Evolutionary conservation across 2,113 vertebrate species (phyloP).

Genomic region (Benitochromis conjunctus): DNA sequence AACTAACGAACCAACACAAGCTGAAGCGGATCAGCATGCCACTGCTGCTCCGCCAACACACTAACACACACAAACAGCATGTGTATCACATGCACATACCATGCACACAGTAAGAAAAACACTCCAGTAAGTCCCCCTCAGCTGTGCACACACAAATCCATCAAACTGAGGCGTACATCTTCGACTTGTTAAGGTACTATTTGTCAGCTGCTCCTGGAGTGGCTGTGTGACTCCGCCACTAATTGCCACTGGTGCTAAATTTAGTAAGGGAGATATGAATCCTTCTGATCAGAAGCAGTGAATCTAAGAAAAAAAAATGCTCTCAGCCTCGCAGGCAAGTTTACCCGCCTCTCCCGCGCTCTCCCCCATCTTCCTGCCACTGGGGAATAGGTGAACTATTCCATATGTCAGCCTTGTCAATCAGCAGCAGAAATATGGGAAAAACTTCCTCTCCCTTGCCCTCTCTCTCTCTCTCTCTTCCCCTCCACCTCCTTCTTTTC

Average conservation of each 20-base stretch:
- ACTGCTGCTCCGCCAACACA: neutral
- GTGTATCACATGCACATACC: constrained; percentile 1
- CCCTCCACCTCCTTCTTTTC: neutral
- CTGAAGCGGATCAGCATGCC: neutral
- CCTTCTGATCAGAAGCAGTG: constrained; percentile 93
- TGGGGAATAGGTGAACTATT: constrained; percentile 99
- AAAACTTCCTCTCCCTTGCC: constrained; percentile 61
- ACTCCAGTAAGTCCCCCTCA: constrained; percentile 34
- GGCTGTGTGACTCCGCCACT: constrained; percentile 88
- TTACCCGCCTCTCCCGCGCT: constrained; percentile 81
- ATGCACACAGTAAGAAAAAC: constrained; percentile 19
- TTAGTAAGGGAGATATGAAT: constrained; percentile 93
- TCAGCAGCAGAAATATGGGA: constrained; percentile 92
- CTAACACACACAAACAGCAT: neutral
- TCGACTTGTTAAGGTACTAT: constrained; percentile 79
- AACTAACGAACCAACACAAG: neutral
- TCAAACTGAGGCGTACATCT: constrained; percentile 57
- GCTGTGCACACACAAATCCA: constrained; percentile 59
- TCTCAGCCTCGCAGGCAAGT: constrained; percentile 94
- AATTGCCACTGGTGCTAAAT: constrained; percentile 98
- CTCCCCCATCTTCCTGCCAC: constrained; percentile 94
- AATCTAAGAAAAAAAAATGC: constrained; percentile 77
- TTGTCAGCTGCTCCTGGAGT: constrained; percentile 93
- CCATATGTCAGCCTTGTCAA: constrained; percentile 99
- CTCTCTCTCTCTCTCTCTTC: neutral